Base-by-base conservation (phyloP, 2,888 invertebrate genomes). In the Polydesmus complanatus region DNA sequence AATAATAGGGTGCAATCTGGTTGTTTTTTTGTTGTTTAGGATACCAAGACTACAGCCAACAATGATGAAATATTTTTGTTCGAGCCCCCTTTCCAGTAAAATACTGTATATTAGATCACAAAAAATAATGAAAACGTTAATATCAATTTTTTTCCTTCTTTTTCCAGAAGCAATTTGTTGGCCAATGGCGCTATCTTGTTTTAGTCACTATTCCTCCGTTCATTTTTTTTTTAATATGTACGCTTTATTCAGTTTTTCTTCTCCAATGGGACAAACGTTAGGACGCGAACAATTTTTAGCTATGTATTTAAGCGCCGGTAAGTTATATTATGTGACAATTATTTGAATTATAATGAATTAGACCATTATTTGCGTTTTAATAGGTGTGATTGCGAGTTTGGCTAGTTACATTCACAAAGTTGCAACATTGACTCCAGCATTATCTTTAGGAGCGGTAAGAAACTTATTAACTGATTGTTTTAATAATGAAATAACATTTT, bases 211-310 rank as follows among this genome's bases (percentile, higher is more conserved):
- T 70, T 88, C 88, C 1, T 74, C 83, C 48, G 76, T 91, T 65
- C 97, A 97, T 77, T 79, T 96, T 63, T 83, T 84, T 67, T 85
- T 88, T 59, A 98, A 98, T 75, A 97, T 98, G 96, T 95, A 88
- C 76, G 96, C 94, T 51, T 77, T 97, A 26, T 88, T 90, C 73
- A 89, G 86, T 71, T 93, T 93, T 71, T 82, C 79, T 61, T 75
- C 79, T 67, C 82, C 82, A 49, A 85, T 87, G 52, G 81, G 87
- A 26, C 75, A 81, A 52, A 77, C 84, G 27, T 77, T 94, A 70
- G 95, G 94, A 48, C 85, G 84, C 71, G 94, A 95, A 74, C 93
- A 97, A 74, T 94, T 96, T 74, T 72, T 90, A 65, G 93, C 86
- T 0, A 79, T 95, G 72, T 97, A 95, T 75, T 73, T 95, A 65